Evolutionary conservation across 2,888 invertebrate genomes (phyloP).

Genomic region (Lasius fuliginosus): DNA sequence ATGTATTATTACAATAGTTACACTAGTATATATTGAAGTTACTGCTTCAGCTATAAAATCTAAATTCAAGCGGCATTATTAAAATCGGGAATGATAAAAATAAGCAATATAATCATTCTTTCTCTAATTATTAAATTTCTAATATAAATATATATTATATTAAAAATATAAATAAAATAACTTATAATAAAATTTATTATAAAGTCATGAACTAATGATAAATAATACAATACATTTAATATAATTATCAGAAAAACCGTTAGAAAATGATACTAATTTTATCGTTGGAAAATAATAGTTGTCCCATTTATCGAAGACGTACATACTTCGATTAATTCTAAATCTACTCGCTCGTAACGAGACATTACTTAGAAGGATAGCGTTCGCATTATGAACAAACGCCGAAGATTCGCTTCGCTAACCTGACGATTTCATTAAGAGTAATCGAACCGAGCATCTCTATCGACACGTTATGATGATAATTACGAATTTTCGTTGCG

Average conservation of each 20-base stretch:
- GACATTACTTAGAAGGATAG: constrained; percentile 20
- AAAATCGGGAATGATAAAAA: background rate
- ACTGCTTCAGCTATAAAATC: background rate
- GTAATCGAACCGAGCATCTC: background rate
- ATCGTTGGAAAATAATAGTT: constrained; percentile 16
- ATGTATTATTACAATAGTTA: background rate
- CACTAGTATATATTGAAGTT: background rate
- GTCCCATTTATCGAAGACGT: constrained; percentile 31
- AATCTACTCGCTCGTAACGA: constrained; percentile 13
- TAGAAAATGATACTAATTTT: constrained; percentile 20
- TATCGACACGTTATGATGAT: background rate
- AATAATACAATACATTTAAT: background rate
- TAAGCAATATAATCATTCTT: too few relatives aligned
- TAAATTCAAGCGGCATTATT: background rate
- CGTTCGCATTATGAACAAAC: constrained; percentile 15
- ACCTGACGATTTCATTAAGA: constrained; percentile 31
- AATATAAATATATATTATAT: background rate
- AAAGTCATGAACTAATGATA: background rate
- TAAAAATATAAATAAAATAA: background rate
- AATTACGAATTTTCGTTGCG: constrained; percentile 55
- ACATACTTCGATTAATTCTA: constrained; percentile 21
- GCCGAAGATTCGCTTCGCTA: constrained; percentile 12
- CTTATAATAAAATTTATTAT: background rate
- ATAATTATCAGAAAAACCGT: background rate
- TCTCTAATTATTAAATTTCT: background rate